Evolutionary conservation across 2,113 vertebrate genomes (phyloP).

Genomic region (Pardalotus punctatus): DNA sequence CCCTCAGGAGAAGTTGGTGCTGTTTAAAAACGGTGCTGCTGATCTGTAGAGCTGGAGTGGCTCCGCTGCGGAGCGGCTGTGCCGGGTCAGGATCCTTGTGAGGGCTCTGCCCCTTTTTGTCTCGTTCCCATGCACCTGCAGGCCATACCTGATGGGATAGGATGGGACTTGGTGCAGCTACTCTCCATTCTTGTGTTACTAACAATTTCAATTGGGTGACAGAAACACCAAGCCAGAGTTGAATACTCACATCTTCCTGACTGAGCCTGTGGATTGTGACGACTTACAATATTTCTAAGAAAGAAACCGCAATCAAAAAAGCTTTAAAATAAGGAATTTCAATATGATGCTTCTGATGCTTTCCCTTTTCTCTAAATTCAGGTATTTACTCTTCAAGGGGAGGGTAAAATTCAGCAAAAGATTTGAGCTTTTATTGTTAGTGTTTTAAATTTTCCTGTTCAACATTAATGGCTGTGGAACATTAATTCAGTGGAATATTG

Average conservation of each 20-base stretch:
- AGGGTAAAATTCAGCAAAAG: background rate
- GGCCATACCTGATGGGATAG: background rate
- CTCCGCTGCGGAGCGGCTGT: background rate
- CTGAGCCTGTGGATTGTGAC: background rate
- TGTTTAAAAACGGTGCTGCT: background rate
- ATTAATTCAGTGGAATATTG: background rate
- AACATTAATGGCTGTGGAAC: background rate
- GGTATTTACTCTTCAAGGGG: background rate
- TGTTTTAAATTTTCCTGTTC: background rate
- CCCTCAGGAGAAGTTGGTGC: background rate
- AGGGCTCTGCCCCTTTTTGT: background rate
- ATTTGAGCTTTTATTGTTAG: background rate
- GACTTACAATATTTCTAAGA: background rate
- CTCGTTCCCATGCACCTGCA: background rate
- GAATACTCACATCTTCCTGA: background rate
- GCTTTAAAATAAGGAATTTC: background rate
- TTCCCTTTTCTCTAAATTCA: background rate
- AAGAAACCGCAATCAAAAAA: background rate
- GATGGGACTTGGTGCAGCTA: background rate
- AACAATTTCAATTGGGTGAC: too few relatives aligned
- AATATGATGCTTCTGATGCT: background rate
- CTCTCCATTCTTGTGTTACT: fast-evolving
- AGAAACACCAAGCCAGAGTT: background rate
- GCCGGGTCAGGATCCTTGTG: background rate
- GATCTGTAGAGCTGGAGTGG: background rate